A percentile compares a stretch with the other conserved stretches of the same genome.
Evolutionary conservation across 2,113 vertebrate species (phyloP).

Genomic region (Pagrus major): DNA sequence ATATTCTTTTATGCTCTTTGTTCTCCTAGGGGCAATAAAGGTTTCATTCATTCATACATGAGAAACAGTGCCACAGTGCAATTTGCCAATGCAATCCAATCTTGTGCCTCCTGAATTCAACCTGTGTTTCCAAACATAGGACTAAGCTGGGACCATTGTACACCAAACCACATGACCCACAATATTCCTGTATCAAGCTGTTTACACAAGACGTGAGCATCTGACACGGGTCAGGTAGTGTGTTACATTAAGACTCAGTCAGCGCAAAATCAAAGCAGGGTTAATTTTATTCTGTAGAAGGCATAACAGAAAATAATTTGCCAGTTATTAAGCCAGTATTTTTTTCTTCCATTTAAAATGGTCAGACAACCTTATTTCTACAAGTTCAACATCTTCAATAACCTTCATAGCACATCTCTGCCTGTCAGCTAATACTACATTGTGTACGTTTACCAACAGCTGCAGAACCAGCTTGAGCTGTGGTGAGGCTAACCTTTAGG

Average conservation of each 20-base stretch:
- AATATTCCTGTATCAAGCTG: neutral
- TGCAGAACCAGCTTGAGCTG: conserved; percentile 19
- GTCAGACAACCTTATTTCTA: neutral
- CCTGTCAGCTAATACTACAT: neutral
- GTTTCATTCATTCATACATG: no score
- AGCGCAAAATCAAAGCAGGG: neutral
- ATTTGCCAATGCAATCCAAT: neutral
- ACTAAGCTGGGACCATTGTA: neutral
- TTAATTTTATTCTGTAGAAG: neutral
- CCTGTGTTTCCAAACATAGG: neutral
- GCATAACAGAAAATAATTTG: no score
- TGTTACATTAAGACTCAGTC: neutral
- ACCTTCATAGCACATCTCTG: neutral
- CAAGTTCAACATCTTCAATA: neutral
- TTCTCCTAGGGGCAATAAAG: no score
- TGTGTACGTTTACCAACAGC: conserved; percentile 1
- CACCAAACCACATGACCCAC: conserved; percentile 2
- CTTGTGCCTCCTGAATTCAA: neutral
- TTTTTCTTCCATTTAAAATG: neutral
- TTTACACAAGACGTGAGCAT: neutral
- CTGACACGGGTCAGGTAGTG: neutral
- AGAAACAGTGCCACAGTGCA: neutral
- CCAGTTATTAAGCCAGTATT: no score
- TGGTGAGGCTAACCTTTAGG: conserved; percentile 15
- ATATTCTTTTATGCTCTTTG: no score